Percentiles rank a stretch among this genome's conserved stretches.
Conservation (phyloP, 1,140 invertebrate genomes). For the Cecropterus lyciades region DNA sequence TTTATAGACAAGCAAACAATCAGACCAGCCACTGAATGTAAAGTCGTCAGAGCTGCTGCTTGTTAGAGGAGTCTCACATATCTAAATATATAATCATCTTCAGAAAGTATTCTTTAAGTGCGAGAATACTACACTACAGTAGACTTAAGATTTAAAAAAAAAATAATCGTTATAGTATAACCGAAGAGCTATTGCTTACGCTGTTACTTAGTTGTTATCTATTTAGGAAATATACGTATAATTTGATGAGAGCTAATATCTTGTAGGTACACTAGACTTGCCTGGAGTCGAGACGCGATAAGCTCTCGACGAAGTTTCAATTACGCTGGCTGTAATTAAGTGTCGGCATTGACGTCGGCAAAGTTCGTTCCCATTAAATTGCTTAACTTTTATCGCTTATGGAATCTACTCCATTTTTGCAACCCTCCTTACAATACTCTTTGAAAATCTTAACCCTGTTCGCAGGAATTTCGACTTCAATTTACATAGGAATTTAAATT, state of each 20-base stretch:
- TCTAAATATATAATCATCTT: no score
- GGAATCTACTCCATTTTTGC: conserved; percentile 66
- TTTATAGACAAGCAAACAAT: no score
- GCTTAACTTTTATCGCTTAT: conserved; percentile 65
- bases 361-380: conserved; percentile 70
- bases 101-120: no score
- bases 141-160: no score
- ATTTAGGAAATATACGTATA: background rate
- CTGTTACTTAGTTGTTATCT: background rate
- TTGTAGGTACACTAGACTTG: conserved; percentile 15
- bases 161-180: no score
- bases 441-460: conserved; percentile 43
- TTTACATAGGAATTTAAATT: conserved; percentile 63
- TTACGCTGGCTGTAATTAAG: conserved; percentile 72
- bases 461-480: conserved; percentile 47
- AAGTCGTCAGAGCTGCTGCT: no score
- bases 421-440: conserved; percentile 23
- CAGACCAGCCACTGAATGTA: no score
- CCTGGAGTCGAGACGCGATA: conserved; percentile 49
- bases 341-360: conserved; percentile 55
- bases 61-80: no score
- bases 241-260: background rate
- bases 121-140: no score
- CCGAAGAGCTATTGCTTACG: no score
- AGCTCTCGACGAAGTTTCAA: conserved; percentile 63